A percentile compares a stretch with the other conserved stretches of the same genome.
Conservation (phyloP, 2,113 vertebrate genomes). For the Scartelaos histophorus region DNA sequence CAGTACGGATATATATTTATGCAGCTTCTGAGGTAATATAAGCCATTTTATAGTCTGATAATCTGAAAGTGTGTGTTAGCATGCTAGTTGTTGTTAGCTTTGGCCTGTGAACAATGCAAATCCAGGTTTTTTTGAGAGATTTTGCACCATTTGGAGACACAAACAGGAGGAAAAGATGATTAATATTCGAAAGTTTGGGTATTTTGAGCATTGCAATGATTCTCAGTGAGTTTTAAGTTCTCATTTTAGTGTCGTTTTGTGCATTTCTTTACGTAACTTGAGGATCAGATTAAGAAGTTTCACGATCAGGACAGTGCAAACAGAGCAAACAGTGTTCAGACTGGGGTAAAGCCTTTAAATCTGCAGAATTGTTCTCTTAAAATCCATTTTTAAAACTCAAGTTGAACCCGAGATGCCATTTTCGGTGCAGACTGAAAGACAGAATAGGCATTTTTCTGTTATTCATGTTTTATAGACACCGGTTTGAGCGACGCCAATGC, state of each 20-base stretch:
- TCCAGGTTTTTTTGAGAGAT: no score
- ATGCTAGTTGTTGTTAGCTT: no score
- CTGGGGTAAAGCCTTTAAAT: not conserved
- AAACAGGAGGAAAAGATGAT: no score
- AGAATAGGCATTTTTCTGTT: slow-evolving; percentile 2
- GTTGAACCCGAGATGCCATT: not conserved
- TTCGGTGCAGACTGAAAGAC: slow-evolving; percentile 1
- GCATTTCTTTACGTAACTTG: not conserved
- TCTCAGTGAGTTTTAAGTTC: not conserved
- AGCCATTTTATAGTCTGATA: no score
- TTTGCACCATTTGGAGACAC: no score
- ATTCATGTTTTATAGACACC: not conserved
- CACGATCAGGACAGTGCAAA: slow-evolving; percentile 24
- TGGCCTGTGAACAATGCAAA: no score
- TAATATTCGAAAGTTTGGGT: no score
- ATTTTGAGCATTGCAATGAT: no score
- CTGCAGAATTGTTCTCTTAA: not conserved
- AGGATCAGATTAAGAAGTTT: slow-evolving; percentile 14
- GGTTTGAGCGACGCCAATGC: not conserved
- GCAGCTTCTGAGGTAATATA: no score
- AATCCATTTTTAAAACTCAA: not conserved
- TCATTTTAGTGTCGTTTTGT: not conserved
- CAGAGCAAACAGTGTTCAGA: no score
- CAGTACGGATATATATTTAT: no score
- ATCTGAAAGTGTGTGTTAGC: no score